phyloP scores from a whole-genome alignment of 1,140 invertebrate genomes.

The Cydia splendana region DNA sequence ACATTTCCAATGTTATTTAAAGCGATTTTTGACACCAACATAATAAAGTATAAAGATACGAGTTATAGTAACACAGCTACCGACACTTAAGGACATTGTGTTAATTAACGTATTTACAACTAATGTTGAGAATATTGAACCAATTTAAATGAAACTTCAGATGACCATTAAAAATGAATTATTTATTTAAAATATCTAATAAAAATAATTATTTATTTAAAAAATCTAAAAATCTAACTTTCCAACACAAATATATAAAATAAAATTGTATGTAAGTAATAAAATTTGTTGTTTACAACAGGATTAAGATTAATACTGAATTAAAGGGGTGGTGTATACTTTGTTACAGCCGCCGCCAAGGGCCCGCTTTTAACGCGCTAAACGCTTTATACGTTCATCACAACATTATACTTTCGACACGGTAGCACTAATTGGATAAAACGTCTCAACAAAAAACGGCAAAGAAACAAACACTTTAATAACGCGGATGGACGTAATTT shows the following conservation, averaged over 20 bases:
- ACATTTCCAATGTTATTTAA: too few relatives aligned
- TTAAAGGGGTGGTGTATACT: slow-evolving; percentile 34
- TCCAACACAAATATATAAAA: neutral
- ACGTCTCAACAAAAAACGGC: slow-evolving; percentile 70
- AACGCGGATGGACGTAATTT: slow-evolving; percentile 71
- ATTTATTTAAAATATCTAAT: too few relatives aligned
- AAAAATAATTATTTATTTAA: too few relatives aligned
- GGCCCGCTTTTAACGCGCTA: slow-evolving; percentile 70
- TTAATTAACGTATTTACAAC: too few relatives aligned
- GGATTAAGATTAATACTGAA: slow-evolving; percentile 11
- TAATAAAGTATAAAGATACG: too few relatives aligned
- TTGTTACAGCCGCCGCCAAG: slow-evolving; percentile 54
- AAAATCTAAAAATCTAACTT: too few relatives aligned
- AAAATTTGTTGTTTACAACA: slow-evolving; percentile 1
- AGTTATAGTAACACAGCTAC: too few relatives aligned
- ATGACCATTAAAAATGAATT: too few relatives aligned
- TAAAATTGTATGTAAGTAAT: neutral
- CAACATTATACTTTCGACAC: slow-evolving; percentile 79
- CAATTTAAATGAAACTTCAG: too few relatives aligned
- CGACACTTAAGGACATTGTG: too few relatives aligned
- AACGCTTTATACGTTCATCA: slow-evolving; percentile 73
- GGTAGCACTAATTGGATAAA: slow-evolving; percentile 79
- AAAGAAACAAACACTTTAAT: slow-evolving; percentile 78
- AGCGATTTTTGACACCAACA: too few relatives aligned
- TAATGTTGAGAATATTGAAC: too few relatives aligned